Evolutionary conservation across 2,888 invertebrate species (phyloP).

Genomic region (Drosophila anomalata): DNA sequence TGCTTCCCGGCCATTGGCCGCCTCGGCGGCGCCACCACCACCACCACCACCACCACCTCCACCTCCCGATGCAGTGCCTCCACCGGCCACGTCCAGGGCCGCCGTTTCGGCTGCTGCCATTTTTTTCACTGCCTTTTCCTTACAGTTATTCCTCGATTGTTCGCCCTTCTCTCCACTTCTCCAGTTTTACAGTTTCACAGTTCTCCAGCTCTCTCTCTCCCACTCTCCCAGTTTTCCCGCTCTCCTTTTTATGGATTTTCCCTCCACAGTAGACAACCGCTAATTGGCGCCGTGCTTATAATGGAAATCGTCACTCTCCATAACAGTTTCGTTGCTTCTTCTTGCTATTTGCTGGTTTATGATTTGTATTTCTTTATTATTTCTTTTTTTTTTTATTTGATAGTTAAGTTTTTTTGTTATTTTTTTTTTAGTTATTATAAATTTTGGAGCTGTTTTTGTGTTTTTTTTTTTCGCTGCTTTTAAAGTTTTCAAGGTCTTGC

Average conservation of each 20-base stretch:
- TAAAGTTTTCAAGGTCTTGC: constrained; percentile 76
- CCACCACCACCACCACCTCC: not conserved
- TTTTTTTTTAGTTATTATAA: not conserved
- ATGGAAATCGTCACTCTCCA: constrained; percentile 76
- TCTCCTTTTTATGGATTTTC: constrained; percentile 17
- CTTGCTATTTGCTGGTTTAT: not conserved
- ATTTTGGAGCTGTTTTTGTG: constrained; percentile 40
- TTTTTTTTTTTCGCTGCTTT: constrained; percentile 62
- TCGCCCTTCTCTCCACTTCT: constrained; percentile 20
- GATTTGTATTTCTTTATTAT: not conserved
- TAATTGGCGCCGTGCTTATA: constrained; percentile 65
- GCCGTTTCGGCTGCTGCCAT: constrained; percentile 11
- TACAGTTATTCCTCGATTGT: not conserved
- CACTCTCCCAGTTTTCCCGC: constrained; percentile 4
- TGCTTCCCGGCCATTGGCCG: constrained; percentile 89
- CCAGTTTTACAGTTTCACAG: not conserved
- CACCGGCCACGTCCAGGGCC: constrained; percentile 35
- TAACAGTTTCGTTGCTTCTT: constrained; percentile 55
- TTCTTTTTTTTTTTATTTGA: constrained; percentile 10
- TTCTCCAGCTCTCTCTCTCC: constrained; percentile 10
- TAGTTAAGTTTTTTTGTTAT: not conserved
- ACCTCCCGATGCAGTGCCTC: constrained; percentile 27
- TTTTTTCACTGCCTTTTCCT: constrained; percentile 49
- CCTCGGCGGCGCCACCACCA: constrained; percentile 16
- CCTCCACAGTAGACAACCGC: constrained; percentile 15